Evolutionary conservation across 2,888 invertebrate species (phyloP), one percentile per base, ranked within the genome.

Genomic region (Sisyra terminalis): DNA sequence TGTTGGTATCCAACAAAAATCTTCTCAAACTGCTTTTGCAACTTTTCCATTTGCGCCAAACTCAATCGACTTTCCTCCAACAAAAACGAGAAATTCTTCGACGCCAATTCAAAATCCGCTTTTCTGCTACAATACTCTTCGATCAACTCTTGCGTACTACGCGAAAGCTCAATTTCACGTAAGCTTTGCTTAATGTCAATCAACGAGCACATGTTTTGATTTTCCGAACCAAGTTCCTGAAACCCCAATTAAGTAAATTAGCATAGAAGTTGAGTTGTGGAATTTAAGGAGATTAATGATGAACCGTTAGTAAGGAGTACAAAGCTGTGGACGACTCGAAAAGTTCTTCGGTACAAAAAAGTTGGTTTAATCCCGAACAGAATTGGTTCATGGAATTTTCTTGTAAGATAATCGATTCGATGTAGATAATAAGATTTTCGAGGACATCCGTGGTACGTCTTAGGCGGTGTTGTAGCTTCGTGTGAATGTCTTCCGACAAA

Each of bases 11-110:
- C 50, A 11, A 47, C 45, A 35, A 52, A 36, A 40, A 54, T 53
- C 2, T 29, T 32, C 10, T 51, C 47, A 29, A 52, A 52, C 41
- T 54, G 54, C 6, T 46, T 39, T 32, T 48, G 49, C 34, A 54
- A 39, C 39, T 53, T 54, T 24, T 52, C 47, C 46, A 54, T 48
- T 46, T 53, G 54, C 2, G 46, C 43, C 1, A 46, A 6, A 11
- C 50, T 50, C 15, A 53, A 44, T 43, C 46, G 51, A 2, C 50
- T 45, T 16, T 45, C 45, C 10, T 48, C 45, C n/a, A 54, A 45
- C 34, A 52, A 49, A 30, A 46, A 47, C 38, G 50, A 50, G 3
- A 54, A 54, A 40, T 54, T 54, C 31, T 42, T 49, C 16, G 49
- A 47, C 6, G 53, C 54, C 4, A 46, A 40, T 2, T 44, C 39